phyloP scores from a whole-genome alignment of 2,797 vertebrate species.

The Poecile montanus region DNA sequence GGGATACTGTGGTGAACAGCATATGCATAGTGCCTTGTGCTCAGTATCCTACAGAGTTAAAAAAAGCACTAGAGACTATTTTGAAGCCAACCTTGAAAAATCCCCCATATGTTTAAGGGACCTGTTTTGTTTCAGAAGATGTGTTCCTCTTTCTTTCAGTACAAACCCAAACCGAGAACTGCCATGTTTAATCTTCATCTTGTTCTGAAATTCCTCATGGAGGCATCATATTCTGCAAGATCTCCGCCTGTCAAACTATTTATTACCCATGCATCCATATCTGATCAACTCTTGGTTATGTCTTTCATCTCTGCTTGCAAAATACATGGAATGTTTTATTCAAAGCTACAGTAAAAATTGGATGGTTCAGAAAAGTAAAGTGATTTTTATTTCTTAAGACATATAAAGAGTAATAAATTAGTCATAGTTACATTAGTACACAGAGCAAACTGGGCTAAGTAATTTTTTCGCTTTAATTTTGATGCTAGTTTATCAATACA shows the following conservation, averaged over 20 bases:
- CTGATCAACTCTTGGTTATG: neutral
- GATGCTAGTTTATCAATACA: neutral
- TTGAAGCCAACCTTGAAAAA: conserved; percentile 71
- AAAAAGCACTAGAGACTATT: conserved; percentile 58
- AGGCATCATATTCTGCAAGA: neutral
- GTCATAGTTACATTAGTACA: too few relatives aligned
- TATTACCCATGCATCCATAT: neutral
- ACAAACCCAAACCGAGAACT: conserved; percentile 63
- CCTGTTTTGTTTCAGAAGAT: conserved; percentile 52
- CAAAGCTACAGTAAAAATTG: neutral
- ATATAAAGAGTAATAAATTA: neutral
- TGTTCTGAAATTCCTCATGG: conserved; percentile 45
- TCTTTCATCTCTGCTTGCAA: neutral
- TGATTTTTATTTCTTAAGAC: neutral
- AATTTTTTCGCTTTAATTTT: neutral
- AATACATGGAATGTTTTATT: neutral
- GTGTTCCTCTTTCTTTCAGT: conserved; percentile 47
- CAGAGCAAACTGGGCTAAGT: neutral
- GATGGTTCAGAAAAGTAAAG: neutral
- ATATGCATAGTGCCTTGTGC: conserved; percentile 57
- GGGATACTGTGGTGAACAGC: conserved; percentile 59
- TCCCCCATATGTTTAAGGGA: conserved; percentile 67
- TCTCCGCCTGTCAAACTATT: neutral
- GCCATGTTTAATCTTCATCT: conserved; percentile 29
- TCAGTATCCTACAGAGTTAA: conserved; percentile 43